phyloP scores from a whole-genome alignment of 2,888 invertebrate genomes.

The Eubasilissa splendida region DNA sequence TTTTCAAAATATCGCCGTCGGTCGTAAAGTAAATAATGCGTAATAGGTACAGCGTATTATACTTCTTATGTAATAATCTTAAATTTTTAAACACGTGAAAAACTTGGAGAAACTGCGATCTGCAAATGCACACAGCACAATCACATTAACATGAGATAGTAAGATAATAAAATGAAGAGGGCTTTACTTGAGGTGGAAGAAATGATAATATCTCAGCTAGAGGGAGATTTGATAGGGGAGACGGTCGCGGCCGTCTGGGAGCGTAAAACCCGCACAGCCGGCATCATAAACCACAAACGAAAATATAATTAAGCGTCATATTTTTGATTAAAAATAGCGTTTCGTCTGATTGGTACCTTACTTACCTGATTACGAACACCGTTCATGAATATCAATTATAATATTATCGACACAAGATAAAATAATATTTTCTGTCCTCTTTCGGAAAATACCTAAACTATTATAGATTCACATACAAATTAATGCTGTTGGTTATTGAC shows the following conservation, averaged over 20 bases:
- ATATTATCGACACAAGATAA: too few species aligned
- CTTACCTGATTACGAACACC: too few species aligned
- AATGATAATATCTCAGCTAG: constrained; percentile 35
- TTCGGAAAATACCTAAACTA: not conserved
- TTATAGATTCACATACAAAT: not conserved
- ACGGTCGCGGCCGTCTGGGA: constrained; percentile 32
- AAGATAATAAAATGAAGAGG: constrained; percentile 41
- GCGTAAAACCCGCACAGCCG: not conserved
- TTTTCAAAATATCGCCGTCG: too few species aligned
- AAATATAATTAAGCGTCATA: not conserved
- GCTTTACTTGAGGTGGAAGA: constrained; percentile 35
- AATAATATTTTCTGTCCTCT: not conserved
- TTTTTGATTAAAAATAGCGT: too few species aligned
- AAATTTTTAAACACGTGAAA: too few species aligned
- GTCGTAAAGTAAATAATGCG: too few species aligned
- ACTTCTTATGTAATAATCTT: too few species aligned
- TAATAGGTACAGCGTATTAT: too few species aligned
- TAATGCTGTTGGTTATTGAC: too few species aligned
- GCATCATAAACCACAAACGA: not conserved
- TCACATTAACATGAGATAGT: constrained; percentile 11
- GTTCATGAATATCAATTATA: too few species aligned
- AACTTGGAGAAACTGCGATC: not conserved
- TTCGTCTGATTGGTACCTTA: too few species aligned
- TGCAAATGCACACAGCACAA: constrained; percentile 15
- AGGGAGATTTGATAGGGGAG: not conserved